Conservation (phyloP, 2,797 vertebrate genomes). For the Characodon lateralis region DNA sequence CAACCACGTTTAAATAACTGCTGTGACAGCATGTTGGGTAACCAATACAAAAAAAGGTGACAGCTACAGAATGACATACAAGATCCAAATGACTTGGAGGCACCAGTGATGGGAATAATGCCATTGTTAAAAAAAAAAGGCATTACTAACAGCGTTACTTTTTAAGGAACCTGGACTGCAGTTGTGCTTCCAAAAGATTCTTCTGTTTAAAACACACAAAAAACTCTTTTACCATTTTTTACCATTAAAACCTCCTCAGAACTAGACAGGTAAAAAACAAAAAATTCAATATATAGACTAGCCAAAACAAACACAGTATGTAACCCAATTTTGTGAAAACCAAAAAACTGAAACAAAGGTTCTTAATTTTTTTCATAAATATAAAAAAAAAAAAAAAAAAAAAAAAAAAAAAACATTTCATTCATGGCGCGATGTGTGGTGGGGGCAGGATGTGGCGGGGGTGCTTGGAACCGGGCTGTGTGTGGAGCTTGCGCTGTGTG, state of each 20-base stretch:
- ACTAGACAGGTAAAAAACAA: background rate
- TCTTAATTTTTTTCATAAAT: too few species aligned
- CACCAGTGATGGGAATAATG: too few species aligned
- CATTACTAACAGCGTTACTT: background rate
- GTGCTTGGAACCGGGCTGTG: too few species aligned
- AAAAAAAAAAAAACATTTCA: background rate
- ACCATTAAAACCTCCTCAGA: background rate
- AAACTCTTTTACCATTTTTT: too few species aligned
- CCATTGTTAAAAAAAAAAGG: too few species aligned
- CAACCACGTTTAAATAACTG: background rate
- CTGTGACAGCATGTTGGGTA: background rate
- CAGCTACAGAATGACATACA: background rate
- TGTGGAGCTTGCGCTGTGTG: too few species aligned
- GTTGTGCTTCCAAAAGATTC: background rate
- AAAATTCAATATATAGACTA: background rate
- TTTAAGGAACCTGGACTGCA: background rate
- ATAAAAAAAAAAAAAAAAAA: background rate
- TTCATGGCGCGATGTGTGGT: too few species aligned
- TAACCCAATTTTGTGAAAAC: background rate
- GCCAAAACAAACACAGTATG: background rate
- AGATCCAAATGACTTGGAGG: background rate
- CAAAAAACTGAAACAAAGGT: background rate
- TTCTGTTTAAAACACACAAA: background rate
- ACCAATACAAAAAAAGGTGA: background rate
- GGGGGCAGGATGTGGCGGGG: too few species aligned